Percentiles rank a stretch among this genome's conserved stretches.
These are phyloP conservation scores for Thrips palmi DNA, from an alignment of 1,140 invertebrate species.

Conservation along the genomic window DNA sequence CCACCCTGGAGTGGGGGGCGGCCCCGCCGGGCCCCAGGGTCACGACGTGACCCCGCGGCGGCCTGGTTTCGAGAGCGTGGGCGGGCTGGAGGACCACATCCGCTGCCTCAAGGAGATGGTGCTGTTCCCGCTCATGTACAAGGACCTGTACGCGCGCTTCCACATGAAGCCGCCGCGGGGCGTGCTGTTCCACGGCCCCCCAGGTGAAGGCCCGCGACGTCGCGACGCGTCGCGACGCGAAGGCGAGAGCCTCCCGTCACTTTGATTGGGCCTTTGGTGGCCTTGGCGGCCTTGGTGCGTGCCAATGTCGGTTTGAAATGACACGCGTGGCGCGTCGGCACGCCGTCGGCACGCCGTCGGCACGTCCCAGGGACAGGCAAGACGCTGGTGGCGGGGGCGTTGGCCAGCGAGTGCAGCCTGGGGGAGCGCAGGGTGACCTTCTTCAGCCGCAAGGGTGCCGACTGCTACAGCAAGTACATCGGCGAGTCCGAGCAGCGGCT, in stretches of 20 bases:
- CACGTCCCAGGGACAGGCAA: too few species aligned
- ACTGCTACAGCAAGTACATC: conserved; percentile 32
- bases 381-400: conserved; percentile 30
- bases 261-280: background rate
- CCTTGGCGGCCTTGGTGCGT: too few species aligned
- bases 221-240: too few species aligned
- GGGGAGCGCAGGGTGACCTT: conserved; percentile 27
- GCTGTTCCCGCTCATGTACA: conserved; percentile 48
- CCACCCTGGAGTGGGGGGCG: too few species aligned
- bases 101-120: conserved; percentile 52
- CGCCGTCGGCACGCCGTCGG: too few species aligned
- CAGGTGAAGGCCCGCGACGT: too few species aligned
- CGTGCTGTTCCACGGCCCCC: conserved; percentile 57
- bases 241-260: background rate
- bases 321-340: conserved; percentile 15
- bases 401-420: conserved; percentile 28
- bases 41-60: too few species aligned
- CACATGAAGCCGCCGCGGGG: conserved; percentile 49
- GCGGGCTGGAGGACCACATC: conserved; percentile 47
- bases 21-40: too few species aligned
- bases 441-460: conserved; percentile 30
- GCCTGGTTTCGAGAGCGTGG: conserved; percentile 24
- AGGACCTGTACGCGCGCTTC: conserved; percentile 45
- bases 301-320: too few species aligned
- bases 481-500: conserved; percentile 33